A percentile compares a stretch with the other conserved stretches of the same genome.
These are phyloP conservation scores for Gorsachius goisagi DNA, from an alignment of 2,113 vertebrate species.

Conservation along the genomic window DNA sequence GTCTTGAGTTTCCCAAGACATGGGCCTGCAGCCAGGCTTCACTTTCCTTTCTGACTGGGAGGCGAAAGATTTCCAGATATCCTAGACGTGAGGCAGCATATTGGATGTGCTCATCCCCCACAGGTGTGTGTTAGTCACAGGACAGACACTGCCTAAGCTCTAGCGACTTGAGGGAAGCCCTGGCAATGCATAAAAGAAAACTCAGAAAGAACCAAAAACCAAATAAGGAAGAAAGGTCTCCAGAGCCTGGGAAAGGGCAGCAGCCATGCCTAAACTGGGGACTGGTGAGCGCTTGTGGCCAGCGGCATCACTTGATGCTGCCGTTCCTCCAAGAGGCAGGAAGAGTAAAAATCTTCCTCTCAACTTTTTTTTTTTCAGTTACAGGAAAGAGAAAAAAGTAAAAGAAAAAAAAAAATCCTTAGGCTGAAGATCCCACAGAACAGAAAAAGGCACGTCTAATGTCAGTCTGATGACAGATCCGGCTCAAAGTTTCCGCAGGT, in stretches of 20 bases:
- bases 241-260: background rate
- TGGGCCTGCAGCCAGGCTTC: background rate
- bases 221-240: background rate
- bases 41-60: background rate
- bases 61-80: background rate
- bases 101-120: background rate
- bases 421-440: background rate
- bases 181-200: background rate
- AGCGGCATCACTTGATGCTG: background rate
- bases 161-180: background rate
- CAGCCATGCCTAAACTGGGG: background rate
- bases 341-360: background rate
- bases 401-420: background rate
- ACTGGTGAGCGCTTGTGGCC: accelerated
- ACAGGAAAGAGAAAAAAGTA: background rate
- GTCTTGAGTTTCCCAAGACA: background rate
- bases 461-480: background rate
- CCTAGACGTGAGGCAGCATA: background rate
- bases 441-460: background rate
- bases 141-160: background rate
- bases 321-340: background rate
- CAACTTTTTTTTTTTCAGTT: background rate
- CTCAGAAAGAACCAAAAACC: background rate
- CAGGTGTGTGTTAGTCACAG: background rate
- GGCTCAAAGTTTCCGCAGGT: background rate